Evolutionary conservation across 2,113 vertebrate genomes (phyloP), one percentile per base, ranked within the genome.

Genomic region (Hippopotamus amphibius): DNA sequence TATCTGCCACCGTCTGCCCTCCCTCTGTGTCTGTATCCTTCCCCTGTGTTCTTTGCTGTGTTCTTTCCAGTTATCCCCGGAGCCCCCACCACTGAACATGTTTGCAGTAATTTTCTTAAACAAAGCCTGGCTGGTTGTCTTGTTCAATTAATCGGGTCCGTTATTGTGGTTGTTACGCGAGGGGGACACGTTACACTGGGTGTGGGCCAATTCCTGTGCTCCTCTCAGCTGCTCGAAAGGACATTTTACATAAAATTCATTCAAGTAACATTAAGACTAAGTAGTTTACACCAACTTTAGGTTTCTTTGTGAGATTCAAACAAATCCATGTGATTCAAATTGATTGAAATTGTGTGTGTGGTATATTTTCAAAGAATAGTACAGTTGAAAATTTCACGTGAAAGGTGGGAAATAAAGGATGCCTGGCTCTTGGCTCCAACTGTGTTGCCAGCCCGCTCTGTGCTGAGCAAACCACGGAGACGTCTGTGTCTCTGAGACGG

Each of bases 361-460:
- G 16, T 46, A 12, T 43, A 3, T 82, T 63, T 61, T 59, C 26
- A 22, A 8, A 33, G 26, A 43, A 68, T 5, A 4, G 16, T 1
- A 28, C 1, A 2, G 66, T 15, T 26, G 65, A 41, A 28, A 28
- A 6, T 63, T 57, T 43, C 68, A 0, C 6, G 30, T 61, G 46
- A 6, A 48, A 9, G 53, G 16, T 61, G 17, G 55, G 19, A 16
- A 21, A 19, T 6, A 1, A n/a, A 41, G 15, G 46, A 14, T 1
- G 1, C n/a, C 2, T 19, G 2, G 7, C 9, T 13, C 33, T 41
- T 4, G 1, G 7, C 0, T 11, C 5, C 2, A 7, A 22, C 79
- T 15, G 16, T 19, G 69, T 48, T 4, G 0, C 43, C 2, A 0
- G 21, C 26, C 19, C 19, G 12, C 15, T 63, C 57, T 6, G 11